Percentiles rank a stretch among this genome's conserved stretches.
These are phyloP conservation scores for Rhagium mordax DNA, from an alignment of 2,888 invertebrate species.

Conservation along the genomic window DNA sequence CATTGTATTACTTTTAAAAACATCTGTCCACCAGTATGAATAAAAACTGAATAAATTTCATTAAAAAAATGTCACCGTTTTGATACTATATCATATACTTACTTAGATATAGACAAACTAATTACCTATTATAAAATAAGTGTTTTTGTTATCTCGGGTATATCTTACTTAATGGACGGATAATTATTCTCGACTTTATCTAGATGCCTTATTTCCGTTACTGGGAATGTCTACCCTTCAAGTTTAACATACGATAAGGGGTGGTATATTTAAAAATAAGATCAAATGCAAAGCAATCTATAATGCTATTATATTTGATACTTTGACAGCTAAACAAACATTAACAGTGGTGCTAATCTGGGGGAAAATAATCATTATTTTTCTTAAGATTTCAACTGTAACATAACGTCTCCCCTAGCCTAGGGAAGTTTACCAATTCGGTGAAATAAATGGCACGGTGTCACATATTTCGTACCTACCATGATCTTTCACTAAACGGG, in stretches of 20 bases:
- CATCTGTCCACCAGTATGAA: neutral
- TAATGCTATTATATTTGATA: slow-evolving; percentile 29
- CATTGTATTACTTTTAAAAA: slow-evolving; percentile 1
- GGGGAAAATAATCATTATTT: slow-evolving; percentile 26
- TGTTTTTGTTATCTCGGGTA: neutral
- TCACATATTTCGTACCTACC: neutral
- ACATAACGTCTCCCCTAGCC: slow-evolving; percentile 8
- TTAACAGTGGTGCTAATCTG: slow-evolving; percentile 5
- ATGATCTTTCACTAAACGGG: neutral
- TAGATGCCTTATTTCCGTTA: slow-evolving; percentile 52
- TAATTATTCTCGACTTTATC: slow-evolving; percentile 49
- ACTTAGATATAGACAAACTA: neutral
- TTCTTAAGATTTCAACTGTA: neutral
- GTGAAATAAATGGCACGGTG: neutral
- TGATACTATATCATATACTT: neutral
- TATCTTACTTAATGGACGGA: slow-evolving; percentile 24
- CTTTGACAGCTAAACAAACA: slow-evolving; percentile 33
- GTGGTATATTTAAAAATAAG: slow-evolving; percentile 15
- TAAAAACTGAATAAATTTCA: neutral
- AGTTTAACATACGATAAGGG: slow-evolving; percentile 15
- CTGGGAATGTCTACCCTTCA: neutral
- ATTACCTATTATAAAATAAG: neutral
- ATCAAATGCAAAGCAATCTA: slow-evolving; percentile 20
- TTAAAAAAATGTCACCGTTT: neutral
- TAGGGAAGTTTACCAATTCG: neutral